Percentiles rank a stretch among this genome's conserved stretches.
Conservation (phyloP, 2,888 invertebrate genomes). For the Augochlorella aurata region DNA sequence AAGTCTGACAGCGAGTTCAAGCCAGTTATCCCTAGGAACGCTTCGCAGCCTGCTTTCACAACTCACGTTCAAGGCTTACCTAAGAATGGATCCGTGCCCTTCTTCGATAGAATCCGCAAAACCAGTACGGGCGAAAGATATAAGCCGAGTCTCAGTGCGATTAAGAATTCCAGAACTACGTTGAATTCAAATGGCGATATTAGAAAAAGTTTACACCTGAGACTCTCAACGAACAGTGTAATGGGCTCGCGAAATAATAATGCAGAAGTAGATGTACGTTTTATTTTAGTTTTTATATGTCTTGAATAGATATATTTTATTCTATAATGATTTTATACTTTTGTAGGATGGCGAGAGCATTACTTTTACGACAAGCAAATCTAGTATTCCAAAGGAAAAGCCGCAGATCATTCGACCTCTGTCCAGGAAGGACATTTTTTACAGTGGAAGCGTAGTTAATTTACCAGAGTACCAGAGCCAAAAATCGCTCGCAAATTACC, state of each 20-base stretch:
- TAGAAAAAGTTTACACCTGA: constrained; percentile 84
- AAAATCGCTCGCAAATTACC: constrained; percentile 93
- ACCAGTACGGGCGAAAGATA: constrained; percentile 92
- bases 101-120: constrained; percentile 93
- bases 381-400: constrained; percentile 83
- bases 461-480: constrained; percentile 96
- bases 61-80: constrained; percentile 88
- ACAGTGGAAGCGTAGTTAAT: constrained; percentile 96
- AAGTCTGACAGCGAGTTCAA: constrained; percentile 80
- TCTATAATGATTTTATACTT: neutral
- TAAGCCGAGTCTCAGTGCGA: constrained; percentile 92
- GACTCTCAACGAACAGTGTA: constrained; percentile 85
- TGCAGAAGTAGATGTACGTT: constrained; percentile 83
- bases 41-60: constrained; percentile 93
- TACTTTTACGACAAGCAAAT: constrained; percentile 84
- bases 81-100: constrained; percentile 95
- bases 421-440: constrained; percentile 98
- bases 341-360: constrained; percentile 87
- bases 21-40: constrained; percentile 89
- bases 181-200: constrained; percentile 90
- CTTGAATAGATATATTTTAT: neutral
- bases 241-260: constrained; percentile 85
- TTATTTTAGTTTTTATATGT: neutral
- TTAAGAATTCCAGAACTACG: constrained; percentile 89
- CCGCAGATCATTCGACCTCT: constrained; percentile 92